These are phyloP conservation scores for Gambusia affinis DNA, from an alignment of 2,113 vertebrate species.

Conservation along the genomic window DNA sequence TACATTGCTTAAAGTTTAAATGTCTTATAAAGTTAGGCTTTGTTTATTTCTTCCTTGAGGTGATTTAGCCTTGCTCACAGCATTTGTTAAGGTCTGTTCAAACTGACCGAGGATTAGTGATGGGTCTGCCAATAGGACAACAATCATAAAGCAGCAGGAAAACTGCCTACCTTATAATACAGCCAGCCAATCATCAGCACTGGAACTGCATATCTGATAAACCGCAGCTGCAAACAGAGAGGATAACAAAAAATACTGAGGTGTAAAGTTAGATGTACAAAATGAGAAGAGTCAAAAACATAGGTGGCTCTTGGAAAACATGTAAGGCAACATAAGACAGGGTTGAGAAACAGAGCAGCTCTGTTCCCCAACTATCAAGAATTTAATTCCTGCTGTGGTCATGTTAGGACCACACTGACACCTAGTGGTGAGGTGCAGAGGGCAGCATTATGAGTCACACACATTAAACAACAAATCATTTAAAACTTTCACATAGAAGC, in stretches of 20 bases:
- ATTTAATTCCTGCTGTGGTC: conserved; percentile 17
- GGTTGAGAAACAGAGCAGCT: conserved; percentile 1
- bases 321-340: conserved; percentile 27
- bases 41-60: conserved; percentile 13
- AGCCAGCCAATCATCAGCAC: conserved; percentile 83
- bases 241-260: conserved; percentile 43
- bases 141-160: conserved; percentile 47
- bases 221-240: conserved; percentile 78
- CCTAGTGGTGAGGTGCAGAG: conserved; percentile 75
- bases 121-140: conserved; percentile 27
- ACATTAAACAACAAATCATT: not conserved
- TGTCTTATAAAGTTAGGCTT: not conserved
- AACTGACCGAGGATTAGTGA: conserved; percentile 3
- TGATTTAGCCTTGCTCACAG: conserved; percentile 8
- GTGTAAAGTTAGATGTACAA: conserved; percentile 23
- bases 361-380: conserved; percentile 3
- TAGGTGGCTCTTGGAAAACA: conserved; percentile 15
- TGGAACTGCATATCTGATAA: conserved; percentile 85
- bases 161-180: conserved; percentile 88
- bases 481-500: not conserved
- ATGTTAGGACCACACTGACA: conserved; percentile 80
- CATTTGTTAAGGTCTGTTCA: not conserved
- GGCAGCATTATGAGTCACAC: not conserved
- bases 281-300: conserved; percentile 29
- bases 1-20: not conserved